Conservation (phyloP, 2,888 invertebrate genomes). For the Aromia moschata region DNA sequence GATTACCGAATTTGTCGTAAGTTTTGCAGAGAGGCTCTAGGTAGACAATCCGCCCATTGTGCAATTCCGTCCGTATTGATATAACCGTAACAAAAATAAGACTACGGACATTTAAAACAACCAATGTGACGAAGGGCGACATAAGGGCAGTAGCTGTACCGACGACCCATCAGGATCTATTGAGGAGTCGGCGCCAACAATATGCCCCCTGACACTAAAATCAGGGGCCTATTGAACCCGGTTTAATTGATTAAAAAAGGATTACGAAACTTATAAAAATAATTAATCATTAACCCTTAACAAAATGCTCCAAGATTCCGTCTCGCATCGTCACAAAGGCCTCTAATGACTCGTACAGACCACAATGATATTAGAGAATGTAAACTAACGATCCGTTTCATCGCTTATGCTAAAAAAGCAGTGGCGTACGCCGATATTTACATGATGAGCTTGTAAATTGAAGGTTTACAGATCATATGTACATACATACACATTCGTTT, state of each 20-base stretch:
- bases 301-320: constrained; percentile 54
- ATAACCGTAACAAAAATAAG: constrained; percentile 10
- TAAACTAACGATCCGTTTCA: constrained; percentile 62
- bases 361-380: constrained; percentile 60
- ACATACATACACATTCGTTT: too few species aligned
- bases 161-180: constrained; percentile 30
- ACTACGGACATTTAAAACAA: constrained; percentile 6
- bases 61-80: constrained; percentile 5
- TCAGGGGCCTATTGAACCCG: constrained; percentile 51
- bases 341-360: constrained; percentile 60
- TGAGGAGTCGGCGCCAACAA: constrained; percentile 50
- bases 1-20: neutral
- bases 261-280: constrained; percentile 58
- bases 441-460: too few species aligned
- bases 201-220: constrained; percentile 49
- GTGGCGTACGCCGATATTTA: constrained; percentile 42
- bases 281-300: constrained; percentile 61
- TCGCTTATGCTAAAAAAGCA: constrained; percentile 53
- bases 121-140: constrained; percentile 18
- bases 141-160: constrained; percentile 28
- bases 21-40: neutral
- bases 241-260: constrained; percentile 60
- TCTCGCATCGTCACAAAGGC: constrained; percentile 55
- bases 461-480: too few species aligned
- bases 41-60: constrained; percentile 7